Evolutionary conservation across 2,888 invertebrate genomes (phyloP), one percentile per base, ranked within the genome.

Genomic region (Eulithis testata): DNA sequence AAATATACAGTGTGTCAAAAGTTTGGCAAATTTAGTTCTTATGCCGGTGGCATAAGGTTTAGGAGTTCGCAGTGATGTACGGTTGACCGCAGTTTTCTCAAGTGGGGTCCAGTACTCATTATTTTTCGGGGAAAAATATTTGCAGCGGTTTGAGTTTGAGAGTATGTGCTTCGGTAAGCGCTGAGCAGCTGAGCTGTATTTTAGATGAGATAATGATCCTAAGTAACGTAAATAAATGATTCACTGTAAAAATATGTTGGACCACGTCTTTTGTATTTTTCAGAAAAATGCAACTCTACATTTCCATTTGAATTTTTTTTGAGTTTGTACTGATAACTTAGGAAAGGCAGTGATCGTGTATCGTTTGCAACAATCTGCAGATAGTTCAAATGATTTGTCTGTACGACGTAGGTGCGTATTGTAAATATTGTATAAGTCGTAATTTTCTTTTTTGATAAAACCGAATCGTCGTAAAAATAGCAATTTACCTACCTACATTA

Each of bases 61-160:
- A 61, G 64, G n/a, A 52, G 37, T 21, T 63, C 8, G n/a, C 54
- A 56, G 44, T 43, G 58, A 73, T 73, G 71, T 77, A 76, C 78
- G 75, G 76, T 67, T 70, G 69, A 68, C 73, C 72, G 66, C 73
- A 70, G 74, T 74, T 73, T 73, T 69, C 74, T 88, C 82, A 78
- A 89, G 88, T 86, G 82, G 77, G 88, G 87, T 87, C 84, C 79
- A 78, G 69, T 74, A 78, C 81, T 88, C 87, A 86, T 88, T 87
- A 88, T 86, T 86, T 85, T 84, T 83, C 72, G 78, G 83, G 44
- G 82, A 79, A 78, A 79, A 83, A 81, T 82, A 81, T 87, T 87
- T 84, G 85, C 86, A 83, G 85, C 86, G 77, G 76, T 87, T 84
- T 82, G 80, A 82, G 81, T 84, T 83, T 83, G 80, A 77, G 79